Conservation (phyloP, 2,797 vertebrate species). For the Cuculus canorus region DNA sequence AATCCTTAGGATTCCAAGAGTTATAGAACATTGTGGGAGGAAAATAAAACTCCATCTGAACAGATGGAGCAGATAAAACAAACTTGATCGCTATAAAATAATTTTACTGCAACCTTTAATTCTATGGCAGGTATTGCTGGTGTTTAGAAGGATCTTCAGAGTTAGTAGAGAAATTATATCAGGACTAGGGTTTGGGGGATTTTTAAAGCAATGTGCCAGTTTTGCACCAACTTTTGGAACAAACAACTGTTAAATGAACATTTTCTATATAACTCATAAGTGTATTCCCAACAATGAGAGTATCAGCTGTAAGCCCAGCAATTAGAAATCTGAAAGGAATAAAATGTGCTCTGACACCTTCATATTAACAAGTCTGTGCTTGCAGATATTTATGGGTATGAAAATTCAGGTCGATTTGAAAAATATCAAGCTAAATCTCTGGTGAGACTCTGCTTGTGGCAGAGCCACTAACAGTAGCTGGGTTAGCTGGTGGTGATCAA, state of each 20-base stretch:
- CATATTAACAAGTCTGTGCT: neutral
- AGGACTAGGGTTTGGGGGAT: neutral
- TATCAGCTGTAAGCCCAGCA: neutral
- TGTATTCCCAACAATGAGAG: neutral
- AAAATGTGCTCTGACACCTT: neutral
- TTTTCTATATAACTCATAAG: neutral
- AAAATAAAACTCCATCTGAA: neutral
- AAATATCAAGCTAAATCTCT: neutral
- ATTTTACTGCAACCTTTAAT: neutral
- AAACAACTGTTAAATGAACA: neutral
- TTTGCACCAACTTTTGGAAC: neutral
- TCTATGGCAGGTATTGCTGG: neutral
- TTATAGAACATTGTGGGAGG: neutral
- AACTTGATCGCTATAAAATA: neutral
- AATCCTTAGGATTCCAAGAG: neutral
- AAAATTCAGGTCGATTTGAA: constrained; percentile 2
- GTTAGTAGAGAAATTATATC: neutral
- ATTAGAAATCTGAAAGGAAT: neutral
- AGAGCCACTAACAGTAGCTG: neutral
- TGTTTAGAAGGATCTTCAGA: neutral
- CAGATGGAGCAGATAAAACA: neutral
- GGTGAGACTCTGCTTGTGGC: neutral
- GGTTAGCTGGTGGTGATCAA: neutral
- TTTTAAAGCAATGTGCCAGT: neutral
- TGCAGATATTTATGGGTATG: neutral